Base-by-base conservation (phyloP, 1,140 invertebrate genomes). In the Meteorus sp. region DNA sequence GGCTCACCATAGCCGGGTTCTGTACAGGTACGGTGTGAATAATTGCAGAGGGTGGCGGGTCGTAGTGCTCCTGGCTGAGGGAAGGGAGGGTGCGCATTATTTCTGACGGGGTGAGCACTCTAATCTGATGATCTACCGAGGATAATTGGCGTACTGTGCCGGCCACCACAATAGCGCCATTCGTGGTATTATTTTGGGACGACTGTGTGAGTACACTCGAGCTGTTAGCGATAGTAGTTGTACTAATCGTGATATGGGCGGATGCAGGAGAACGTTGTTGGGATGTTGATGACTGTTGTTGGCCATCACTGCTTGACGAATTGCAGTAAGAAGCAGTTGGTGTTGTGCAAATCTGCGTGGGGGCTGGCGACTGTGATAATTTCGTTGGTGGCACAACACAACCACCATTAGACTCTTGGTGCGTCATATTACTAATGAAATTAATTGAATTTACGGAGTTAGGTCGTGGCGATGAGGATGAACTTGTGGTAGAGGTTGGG, bases 31-130 rank as follows among this genome's bases (percentile, higher is more conserved):
- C 76, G 78, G 77, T 79, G 76, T 78, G 78, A 79, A 78, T 79
- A 76, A 81, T 80, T 78, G 74, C 75, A 72, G 77, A 76, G 76
- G 79, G 78, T 81, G 81, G 82, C 75, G 82, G 78, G 76, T 86
- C 85, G 80, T 85, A 86, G 76, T 81, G 82, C 81, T 88, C 86
- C 82, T 87, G 86, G 80, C 81, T 82, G 77, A 91, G 85, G 77
- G 88, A 89, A 74, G 90, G 89, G 78, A 91, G 86, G 74, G 89
- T 91, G 82, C 88, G 86, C 89, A 91, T 91, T 76, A 91, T 91
- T 85, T 91, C 89, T 66, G 88, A 90, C 65, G 89, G 89, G 70
- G 90, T 91, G 76, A 92, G 85, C 79, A 91, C 89, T 78, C 89
- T 86, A 81, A 91, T 91, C 80, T 90, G 88, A 78, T 89, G 87